Conservation (phyloP, 2,113 vertebrate species). For the Lates calcarifer region DNA sequence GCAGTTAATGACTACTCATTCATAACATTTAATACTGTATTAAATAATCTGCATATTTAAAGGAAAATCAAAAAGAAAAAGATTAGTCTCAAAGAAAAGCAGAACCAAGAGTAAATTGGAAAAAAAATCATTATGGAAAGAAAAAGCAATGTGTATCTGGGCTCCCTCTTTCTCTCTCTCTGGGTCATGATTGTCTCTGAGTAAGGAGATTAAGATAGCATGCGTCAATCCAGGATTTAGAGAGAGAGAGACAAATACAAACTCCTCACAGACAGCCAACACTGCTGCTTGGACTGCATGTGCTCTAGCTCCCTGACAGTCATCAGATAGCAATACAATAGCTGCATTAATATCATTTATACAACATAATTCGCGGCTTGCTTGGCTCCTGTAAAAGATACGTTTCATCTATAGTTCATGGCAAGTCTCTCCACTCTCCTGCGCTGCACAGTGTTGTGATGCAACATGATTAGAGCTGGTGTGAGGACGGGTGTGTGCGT, state of each 20-base stretch:
- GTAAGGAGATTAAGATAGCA: conserved; percentile 91
- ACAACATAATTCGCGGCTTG: conserved; percentile 38
- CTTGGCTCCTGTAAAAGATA: conserved; percentile 42
- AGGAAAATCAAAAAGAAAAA: background rate
- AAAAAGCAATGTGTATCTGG: conserved; percentile 28
- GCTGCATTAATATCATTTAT: conserved; percentile 55
- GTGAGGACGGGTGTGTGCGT: conserved; percentile 7
- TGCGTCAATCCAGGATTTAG: conserved; percentile 92
- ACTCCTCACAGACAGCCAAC: conserved; percentile 77
- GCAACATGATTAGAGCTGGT: conserved; percentile 57
- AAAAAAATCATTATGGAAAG: conserved; percentile 15
- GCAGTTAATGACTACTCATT: background rate
- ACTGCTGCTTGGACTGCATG: conserved; percentile 30
- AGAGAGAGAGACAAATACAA: conserved; percentile 84
- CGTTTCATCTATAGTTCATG: conserved; percentile 17
- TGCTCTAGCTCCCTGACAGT: conserved; percentile 28
- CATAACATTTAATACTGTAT: background rate
- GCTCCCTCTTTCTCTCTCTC: conserved; percentile 47
- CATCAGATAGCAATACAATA: conserved; percentile 51
- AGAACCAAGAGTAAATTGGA: conserved; percentile 21
- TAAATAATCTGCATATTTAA: conserved; percentile 16
- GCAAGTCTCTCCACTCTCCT: conserved; percentile 1
- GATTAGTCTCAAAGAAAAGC: conserved; percentile 3
- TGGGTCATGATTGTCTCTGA: conserved; percentile 83
- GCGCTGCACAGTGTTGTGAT: conserved; percentile 28